phyloP scores from a whole-genome alignment of 2,113 vertebrate species.

The Tor tambroides region DNA sequence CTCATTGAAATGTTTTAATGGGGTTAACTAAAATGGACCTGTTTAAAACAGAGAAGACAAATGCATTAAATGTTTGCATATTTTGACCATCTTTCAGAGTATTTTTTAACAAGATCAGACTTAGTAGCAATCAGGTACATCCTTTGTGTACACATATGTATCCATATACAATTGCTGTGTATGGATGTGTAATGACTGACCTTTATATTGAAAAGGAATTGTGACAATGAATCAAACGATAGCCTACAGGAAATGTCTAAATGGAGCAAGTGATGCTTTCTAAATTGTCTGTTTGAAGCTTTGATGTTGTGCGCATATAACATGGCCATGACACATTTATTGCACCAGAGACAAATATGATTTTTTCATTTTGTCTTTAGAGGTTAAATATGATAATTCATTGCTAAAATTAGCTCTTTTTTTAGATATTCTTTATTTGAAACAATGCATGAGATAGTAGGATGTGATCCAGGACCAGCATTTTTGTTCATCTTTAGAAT shows the following conservation, averaged over 20 bases:
- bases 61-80: conserved; percentile 54
- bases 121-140: neutral
- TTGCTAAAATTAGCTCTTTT: neutral
- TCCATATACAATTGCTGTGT: neutral
- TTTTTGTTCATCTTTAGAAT: neutral
- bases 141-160: neutral
- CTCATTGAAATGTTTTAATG: conserved; percentile 69
- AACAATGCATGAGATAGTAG: neutral
- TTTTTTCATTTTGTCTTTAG: neutral
- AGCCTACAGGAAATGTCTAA: neutral
- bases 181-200: conserved; percentile 31
- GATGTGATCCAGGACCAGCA: neutral
- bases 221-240: neutral
- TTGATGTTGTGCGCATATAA: neutral
- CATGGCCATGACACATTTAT: neutral
- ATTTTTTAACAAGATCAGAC: conserved; percentile 11
- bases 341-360: neutral
- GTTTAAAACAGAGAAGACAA: conserved; percentile 46
- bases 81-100: neutral
- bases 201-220: neutral
- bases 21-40: conserved; percentile 60
- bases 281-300: neutral
- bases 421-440: neutral
- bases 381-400: neutral
- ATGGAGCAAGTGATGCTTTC: neutral